These are phyloP conservation scores for Pollenia griseotomentosa DNA, from an alignment of 2,888 invertebrate genomes.

Conservation along the genomic window DNA sequence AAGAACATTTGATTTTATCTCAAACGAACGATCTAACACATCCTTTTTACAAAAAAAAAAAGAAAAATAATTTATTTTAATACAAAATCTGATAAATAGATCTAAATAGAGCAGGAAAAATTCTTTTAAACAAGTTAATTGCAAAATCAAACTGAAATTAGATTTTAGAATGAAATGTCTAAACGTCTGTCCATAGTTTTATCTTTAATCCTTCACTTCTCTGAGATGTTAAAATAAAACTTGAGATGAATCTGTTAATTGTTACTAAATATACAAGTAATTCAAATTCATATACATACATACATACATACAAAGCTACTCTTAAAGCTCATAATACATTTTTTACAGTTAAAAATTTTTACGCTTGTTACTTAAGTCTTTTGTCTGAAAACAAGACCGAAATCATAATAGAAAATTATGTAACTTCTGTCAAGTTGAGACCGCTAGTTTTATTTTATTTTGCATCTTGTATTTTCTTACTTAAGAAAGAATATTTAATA, in stretches of 20 bases:
- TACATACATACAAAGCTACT: not conserved
- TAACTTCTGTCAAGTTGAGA: constrained; percentile 61
- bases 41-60: not conserved
- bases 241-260: constrained; percentile 54
- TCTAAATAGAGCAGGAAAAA: constrained; percentile 28
- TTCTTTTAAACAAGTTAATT: constrained; percentile 27
- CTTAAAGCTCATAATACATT: constrained; percentile 5
- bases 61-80: not conserved
- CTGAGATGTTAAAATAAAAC: constrained; percentile 13
- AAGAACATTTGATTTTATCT: constrained; percentile 11
- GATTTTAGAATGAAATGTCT: not conserved
- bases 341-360: constrained; percentile 43
- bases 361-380: constrained; percentile 68
- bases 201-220: constrained; percentile 32
- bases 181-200: not conserved
- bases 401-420: constrained; percentile 70
- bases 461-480: constrained; percentile 29
- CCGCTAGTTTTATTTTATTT: constrained; percentile 48
- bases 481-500: constrained; percentile 25
- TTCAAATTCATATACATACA: not conserved
- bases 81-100: constrained; percentile 6
- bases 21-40: constrained; percentile 6
- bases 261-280: constrained; percentile 24
- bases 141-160: not conserved
- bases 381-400: constrained; percentile 35